phyloP scores from a whole-genome alignment of 2,888 invertebrate species.

The Odontothrips loti region DNA sequence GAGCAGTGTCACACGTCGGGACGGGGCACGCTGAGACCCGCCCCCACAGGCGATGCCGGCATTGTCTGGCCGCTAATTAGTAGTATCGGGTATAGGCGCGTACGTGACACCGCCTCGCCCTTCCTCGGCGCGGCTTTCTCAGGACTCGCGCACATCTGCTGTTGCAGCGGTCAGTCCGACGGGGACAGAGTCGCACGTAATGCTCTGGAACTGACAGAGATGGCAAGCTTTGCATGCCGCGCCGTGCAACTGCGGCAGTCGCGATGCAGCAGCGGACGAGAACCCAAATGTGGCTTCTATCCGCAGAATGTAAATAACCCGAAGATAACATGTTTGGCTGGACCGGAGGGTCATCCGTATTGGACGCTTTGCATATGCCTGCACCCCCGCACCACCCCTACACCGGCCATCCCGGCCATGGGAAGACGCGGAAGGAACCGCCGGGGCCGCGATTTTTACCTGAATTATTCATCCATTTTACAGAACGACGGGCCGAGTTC shows the following conservation, averaged over 20 bases:
- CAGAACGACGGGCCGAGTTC: not conserved
- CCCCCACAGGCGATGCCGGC: not conserved
- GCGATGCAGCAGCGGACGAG: not conserved
- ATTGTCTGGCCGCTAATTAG: not conserved
- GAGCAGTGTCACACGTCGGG: not conserved
- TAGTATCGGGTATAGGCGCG: not conserved
- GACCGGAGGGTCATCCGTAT: not conserved
- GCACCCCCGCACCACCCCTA: not conserved
- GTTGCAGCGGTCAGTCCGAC: too few species aligned
- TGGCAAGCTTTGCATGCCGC: not conserved
- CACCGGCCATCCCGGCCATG: not conserved
- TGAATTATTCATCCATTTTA: constrained; percentile 6
- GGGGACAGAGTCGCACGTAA: too few species aligned
- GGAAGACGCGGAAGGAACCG: not conserved
- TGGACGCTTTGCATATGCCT: not conserved
- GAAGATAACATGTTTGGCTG: not conserved
- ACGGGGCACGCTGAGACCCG: not conserved
- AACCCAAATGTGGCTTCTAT: not conserved
- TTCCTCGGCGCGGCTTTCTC: not conserved
- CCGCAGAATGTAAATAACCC: not conserved
- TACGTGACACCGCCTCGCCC: not conserved
- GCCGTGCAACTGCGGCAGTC: not conserved
- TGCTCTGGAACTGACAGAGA: too few species aligned
- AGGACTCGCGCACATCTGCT: too few species aligned
- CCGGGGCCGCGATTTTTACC: not conserved